phyloP scores from a whole-genome alignment of 2,888 invertebrate species.

The Sphaerophoria rueppellii region DNA sequence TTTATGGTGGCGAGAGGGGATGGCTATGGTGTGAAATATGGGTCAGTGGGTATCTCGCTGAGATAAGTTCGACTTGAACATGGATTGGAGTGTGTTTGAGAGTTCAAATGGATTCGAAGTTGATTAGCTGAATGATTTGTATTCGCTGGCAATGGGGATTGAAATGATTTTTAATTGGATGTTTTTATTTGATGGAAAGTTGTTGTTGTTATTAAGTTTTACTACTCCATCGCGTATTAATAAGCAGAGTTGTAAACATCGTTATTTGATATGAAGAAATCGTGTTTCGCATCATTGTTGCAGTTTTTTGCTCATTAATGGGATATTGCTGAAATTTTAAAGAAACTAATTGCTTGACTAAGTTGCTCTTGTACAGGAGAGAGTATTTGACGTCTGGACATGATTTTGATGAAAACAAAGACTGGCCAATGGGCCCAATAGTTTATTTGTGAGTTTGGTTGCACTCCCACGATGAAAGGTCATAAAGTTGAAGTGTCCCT shows the following conservation, averaged over 20 bases:
- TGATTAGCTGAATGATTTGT: constrained; percentile 52
- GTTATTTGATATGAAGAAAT: neutral
- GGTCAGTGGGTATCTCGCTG: constrained; percentile 66
- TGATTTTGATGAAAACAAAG: too few relatives aligned
- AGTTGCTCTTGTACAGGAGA: too few relatives aligned
- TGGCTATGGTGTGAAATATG: constrained; percentile 67
- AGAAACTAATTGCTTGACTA: too few relatives aligned
- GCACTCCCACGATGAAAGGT: too few relatives aligned
- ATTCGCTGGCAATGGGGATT: neutral
- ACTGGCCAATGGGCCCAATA: too few relatives aligned
- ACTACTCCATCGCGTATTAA: neutral
- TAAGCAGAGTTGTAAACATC: neutral
- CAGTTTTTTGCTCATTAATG: too few relatives aligned
- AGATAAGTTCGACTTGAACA: constrained; percentile 30
- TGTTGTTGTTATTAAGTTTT: neutral
- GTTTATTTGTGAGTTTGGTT: too few relatives aligned
- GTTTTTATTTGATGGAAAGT: constrained; percentile 51
- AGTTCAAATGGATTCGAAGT: constrained; percentile 49
- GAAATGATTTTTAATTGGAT: constrained; percentile 62
- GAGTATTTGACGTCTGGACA: too few relatives aligned
- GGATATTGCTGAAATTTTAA: too few relatives aligned
- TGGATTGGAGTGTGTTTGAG: constrained; percentile 2
- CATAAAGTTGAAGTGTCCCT: too few relatives aligned
- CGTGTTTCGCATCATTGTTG: neutral
- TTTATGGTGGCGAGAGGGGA: too few relatives aligned